These are phyloP conservation scores for Leptinotarsa juncta DNA, from an alignment of 2,888 invertebrate species.

Conservation along the genomic window DNA sequence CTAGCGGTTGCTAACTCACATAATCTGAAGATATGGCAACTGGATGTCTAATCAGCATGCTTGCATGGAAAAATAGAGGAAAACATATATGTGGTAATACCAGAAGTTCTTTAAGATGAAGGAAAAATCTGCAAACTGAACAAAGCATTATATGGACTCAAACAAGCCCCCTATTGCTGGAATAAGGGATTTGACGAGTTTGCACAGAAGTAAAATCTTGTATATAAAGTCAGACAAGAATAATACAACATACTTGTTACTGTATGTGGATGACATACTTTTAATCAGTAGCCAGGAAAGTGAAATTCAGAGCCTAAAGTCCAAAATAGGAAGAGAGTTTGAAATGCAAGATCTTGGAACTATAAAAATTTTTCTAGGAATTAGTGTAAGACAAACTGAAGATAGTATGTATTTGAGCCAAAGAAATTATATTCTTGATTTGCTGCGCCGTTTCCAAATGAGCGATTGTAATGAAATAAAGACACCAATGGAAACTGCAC, in stretches of 20 bases:
- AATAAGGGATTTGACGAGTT: conserved; percentile 46
- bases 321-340: background rate
- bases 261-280: background rate
- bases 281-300: background rate
- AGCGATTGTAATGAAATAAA: no score
- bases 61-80: background rate
- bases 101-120: no score
- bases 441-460: no score
- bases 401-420: no score
- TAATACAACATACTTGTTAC: background rate
- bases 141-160: no score
- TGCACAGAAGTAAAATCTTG: conserved; percentile 44
- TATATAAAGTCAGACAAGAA: conserved; percentile 30
- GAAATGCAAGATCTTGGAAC: background rate
- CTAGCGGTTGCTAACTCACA: background rate
- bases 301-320: background rate
- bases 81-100: background rate
- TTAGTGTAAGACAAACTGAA: no score
- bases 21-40: background rate
- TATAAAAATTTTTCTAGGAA: no score
- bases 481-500: no score
- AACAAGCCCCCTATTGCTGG: conserved; percentile 51
- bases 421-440: no score
- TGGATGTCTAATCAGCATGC: background rate
- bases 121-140: no score